Conservation (phyloP, 2,113 vertebrate genomes). For the Gopherus evgoodei region DNA sequence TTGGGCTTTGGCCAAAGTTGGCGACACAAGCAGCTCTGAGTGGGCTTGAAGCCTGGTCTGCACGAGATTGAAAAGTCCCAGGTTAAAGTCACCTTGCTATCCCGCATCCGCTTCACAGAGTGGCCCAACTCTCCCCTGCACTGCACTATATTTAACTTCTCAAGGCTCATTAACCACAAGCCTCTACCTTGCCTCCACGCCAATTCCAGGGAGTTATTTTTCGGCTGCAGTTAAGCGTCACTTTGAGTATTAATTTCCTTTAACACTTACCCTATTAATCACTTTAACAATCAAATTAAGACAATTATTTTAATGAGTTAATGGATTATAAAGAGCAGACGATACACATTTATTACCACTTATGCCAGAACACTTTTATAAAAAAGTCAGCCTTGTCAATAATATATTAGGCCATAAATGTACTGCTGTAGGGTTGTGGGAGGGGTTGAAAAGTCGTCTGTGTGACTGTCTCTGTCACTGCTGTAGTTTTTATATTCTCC, state of each 20-base stretch:
- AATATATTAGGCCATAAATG: constrained; percentile 74
- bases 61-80: rapidly evolving
- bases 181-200: constrained; percentile 58
- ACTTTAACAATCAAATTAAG: constrained; percentile 85
- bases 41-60: background rate
- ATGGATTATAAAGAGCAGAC: constrained; percentile 75
- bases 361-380: constrained; percentile 62
- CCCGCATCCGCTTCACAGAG: background rate
- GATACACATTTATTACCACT: constrained; percentile 76
- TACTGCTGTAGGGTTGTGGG: constrained; percentile 33
- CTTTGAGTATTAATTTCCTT: constrained; percentile 82
- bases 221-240: constrained; percentile 64
- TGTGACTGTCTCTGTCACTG: constrained; percentile 39
- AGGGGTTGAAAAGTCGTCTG: background rate
- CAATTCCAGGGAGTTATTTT: constrained; percentile 64
- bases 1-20: background rate
- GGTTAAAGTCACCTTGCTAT: background rate
- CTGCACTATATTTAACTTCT: constrained; percentile 52
- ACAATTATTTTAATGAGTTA: constrained; percentile 85
- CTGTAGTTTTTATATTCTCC: background rate
- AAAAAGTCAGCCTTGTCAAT: constrained; percentile 77
- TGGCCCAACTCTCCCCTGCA: background rate
- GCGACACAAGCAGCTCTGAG: background rate
- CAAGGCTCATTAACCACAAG: constrained; percentile 73
- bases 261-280: constrained; percentile 82